Evolutionary conservation across 2,888 invertebrate genomes (phyloP).

Genomic region (Lymantria dispar): DNA sequence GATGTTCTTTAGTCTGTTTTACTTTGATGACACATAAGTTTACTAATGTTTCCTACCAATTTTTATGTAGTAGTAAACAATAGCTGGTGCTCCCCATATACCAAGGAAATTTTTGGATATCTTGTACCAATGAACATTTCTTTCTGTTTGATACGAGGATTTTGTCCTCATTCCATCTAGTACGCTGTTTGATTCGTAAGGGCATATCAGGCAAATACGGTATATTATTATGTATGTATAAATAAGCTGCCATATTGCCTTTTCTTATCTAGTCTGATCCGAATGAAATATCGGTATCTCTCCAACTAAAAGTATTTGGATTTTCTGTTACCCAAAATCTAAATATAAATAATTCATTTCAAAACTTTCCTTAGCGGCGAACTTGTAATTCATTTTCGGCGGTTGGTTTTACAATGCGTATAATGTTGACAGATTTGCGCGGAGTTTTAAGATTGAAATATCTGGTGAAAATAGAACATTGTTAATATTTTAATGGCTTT

Average conservation of each 20-base stretch:
- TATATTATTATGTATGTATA: background rate
- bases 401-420: too few species aligned
- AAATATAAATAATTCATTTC: too few species aligned
- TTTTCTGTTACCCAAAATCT: too few species aligned
- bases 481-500: too few species aligned
- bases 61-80: background rate
- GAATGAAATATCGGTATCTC: background rate
- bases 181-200: background rate
- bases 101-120: background rate
- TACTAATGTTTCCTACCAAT: conserved; percentile 6
- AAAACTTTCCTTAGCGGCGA: too few species aligned
- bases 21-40: conserved; percentile 25
- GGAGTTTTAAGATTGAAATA: too few species aligned
- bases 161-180: background rate
- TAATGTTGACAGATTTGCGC: too few species aligned
- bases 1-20: conserved; percentile 28
- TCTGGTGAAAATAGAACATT: too few species aligned
- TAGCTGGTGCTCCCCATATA: background rate
- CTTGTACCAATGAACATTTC: background rate
- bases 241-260: background rate
- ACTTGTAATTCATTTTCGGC: too few species aligned
- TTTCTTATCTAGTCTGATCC: background rate
- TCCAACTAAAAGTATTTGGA: too few species aligned
- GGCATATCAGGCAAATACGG: background rate
- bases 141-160: background rate